These are phyloP conservation scores for Campoplex nolae DNA, from an alignment of 2,888 invertebrate species.

Conservation along the genomic window DNA sequence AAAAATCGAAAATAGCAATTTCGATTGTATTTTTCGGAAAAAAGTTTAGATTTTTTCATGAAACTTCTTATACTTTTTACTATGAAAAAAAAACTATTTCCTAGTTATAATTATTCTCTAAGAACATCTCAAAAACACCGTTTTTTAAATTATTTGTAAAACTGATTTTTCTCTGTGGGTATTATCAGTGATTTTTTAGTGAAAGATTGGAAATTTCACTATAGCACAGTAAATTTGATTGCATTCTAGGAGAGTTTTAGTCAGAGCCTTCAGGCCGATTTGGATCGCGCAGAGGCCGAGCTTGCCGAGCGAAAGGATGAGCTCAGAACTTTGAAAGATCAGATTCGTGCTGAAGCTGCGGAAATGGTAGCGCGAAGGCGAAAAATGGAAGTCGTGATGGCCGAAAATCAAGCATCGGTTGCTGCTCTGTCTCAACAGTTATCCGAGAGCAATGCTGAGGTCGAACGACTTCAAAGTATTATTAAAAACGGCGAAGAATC, in stretches of 20 bases:
- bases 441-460: conserved; percentile 79
- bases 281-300: conserved; percentile 81
- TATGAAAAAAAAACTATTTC: too few relatives aligned
- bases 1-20: too few relatives aligned
- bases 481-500: conserved; percentile 76
- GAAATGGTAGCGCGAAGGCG: conserved; percentile 81
- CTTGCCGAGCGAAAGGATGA: conserved; percentile 81
- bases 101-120: too few relatives aligned
- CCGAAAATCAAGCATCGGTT: conserved; percentile 81
- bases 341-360: conserved; percentile 81
- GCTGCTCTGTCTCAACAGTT: conserved; percentile 78
- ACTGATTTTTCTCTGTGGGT: too few relatives aligned
- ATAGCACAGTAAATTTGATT: not conserved
- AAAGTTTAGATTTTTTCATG: too few relatives aligned
- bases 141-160: too few relatives aligned
- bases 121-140: too few relatives aligned
- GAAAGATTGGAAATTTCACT: too few relatives aligned
- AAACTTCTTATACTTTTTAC: too few relatives aligned
- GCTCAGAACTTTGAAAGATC: conserved; percentile 79
- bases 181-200: too few relatives aligned
- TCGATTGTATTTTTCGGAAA: too few relatives aligned
- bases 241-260: conserved; percentile 80
- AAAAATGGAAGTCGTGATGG: conserved; percentile 81
- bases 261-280: conserved; percentile 81
- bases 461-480: conserved; percentile 79